phyloP scores from a whole-genome alignment of 2,888 invertebrate species.

The Pachycephus smyrnensis region DNA sequence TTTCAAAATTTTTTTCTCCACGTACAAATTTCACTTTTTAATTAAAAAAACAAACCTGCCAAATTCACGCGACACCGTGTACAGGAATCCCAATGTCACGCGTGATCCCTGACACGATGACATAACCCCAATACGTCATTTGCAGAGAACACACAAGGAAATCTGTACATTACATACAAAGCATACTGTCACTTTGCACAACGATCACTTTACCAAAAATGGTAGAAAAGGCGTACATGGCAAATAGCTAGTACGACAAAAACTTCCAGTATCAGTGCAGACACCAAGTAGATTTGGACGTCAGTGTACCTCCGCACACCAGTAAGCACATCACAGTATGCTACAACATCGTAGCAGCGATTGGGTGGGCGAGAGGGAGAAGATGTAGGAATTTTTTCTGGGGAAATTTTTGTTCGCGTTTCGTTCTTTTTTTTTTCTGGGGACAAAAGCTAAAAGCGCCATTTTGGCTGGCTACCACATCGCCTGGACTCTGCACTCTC shows the following conservation, averaged over 20 bases:
- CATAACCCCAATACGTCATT: background rate
- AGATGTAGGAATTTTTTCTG: background rate
- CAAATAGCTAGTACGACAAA: slow-evolving; percentile 62
- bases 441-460: background rate
- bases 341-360: slow-evolving; percentile 52
- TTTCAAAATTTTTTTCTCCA: background rate
- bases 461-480: background rate
- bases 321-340: slow-evolving; percentile 60
- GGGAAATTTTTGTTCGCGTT: background rate
- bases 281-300: slow-evolving; percentile 54
- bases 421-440: background rate
- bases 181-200: slow-evolving; percentile 53
- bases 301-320: slow-evolving; percentile 57
- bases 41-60: background rate
- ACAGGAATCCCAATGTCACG: background rate
- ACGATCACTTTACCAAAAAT: slow-evolving; percentile 46
- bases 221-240: slow-evolving; percentile 55
- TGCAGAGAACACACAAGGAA: slow-evolving; percentile 34
- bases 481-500: background rate
- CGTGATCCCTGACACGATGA: background rate
- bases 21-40: too few species aligned
- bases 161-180: slow-evolving; percentile 59
- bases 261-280: slow-evolving; percentile 56
- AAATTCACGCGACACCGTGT: background rate
- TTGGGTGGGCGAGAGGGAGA: background rate